Evolutionary conservation across 2,113 vertebrate species (phyloP), one percentile per base, ranked within the genome.

Genomic region (Bothrops jararaca): DNA sequence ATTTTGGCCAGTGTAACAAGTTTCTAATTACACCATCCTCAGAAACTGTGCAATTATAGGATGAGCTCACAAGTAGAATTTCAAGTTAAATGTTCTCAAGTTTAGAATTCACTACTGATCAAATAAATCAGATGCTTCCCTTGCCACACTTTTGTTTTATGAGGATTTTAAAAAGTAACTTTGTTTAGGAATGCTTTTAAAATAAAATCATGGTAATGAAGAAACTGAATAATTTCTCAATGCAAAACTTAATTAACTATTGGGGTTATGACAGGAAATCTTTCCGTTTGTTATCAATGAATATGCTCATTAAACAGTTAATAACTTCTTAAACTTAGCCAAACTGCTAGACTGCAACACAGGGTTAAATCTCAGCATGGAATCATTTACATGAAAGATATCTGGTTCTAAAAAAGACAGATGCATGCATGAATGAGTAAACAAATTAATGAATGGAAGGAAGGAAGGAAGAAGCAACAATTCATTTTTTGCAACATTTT

Each of bases 341-440:
- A 94, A 95, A 96, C 91, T 95, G 53, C 85, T 95, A 90, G 95
- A 95, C 95, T 91, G 94, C 96, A 95, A 92, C 52, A 93, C 29
- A 94, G 50, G 93, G 91, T n/a, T 0, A 0, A 96, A 80, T 88
- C 85, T 95, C 2, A 0, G 29, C 91, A 89, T 93, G 94, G 93
- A 87, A 56, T 96, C 92, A 93, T 96, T 96, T 95, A 91, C 45
- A 80, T 50, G 54, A 34, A 48, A 0, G 92, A 89, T 95, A 50
- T 95, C 90, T 96, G 92, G 45, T 34, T 87, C 53, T 86, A 94
- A 80, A 80, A 42, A 20, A 80, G 34, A 80, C 34, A 42, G 18
- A 80, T 39, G 34, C 34, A 80, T 39, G 69, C 69, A 80, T 39
- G 34, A 20, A 39, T 80, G 69, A 80, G 6, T 39, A 39, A 80